A percentile compares a stretch with the other conserved stretches of the same genome.
phyloP scores from a whole-genome alignment of 1,140 invertebrate species.

The Portunus trituberculatus region DNA sequence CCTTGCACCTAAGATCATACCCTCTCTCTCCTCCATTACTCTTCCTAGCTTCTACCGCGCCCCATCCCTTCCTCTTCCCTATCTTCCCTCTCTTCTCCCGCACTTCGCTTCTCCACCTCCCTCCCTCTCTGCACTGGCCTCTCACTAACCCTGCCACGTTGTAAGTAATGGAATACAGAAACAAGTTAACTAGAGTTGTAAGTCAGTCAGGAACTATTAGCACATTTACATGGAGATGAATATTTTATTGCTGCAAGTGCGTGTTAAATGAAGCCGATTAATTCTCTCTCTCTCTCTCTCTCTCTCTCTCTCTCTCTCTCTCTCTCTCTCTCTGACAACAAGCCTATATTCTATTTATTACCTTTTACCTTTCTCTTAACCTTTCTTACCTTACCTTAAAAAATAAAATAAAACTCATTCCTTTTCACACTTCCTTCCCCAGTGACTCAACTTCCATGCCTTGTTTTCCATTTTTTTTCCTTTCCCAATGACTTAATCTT shows the following conservation, averaged over 20 bases:
- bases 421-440: too few species aligned
- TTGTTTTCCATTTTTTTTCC: neutral
- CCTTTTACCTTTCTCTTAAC: neutral
- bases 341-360: neutral
- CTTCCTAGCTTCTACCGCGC: neutral
- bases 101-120: neutral
- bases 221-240: neutral
- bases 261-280: neutral
- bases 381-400: neutral
- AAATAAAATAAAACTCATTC: too few species aligned
- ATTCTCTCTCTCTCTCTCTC: slow-evolving; percentile 5
- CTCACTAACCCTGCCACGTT: neutral
- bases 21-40: neutral
- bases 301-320: neutral
- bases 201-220: neutral
- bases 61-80: neutral
- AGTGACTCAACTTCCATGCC: neutral
- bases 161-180: neutral
- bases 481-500: neutral
- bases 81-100: neutral
- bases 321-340: neutral
- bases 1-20: neutral
- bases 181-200: neutral
- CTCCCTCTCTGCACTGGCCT: neutral
- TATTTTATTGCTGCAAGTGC: neutral